A percentile compares a stretch with the other conserved stretches of the same genome.
Evolutionary conservation across 2,113 vertebrate genomes (phyloP).

Genomic region (Callopanchax toddi): DNA sequence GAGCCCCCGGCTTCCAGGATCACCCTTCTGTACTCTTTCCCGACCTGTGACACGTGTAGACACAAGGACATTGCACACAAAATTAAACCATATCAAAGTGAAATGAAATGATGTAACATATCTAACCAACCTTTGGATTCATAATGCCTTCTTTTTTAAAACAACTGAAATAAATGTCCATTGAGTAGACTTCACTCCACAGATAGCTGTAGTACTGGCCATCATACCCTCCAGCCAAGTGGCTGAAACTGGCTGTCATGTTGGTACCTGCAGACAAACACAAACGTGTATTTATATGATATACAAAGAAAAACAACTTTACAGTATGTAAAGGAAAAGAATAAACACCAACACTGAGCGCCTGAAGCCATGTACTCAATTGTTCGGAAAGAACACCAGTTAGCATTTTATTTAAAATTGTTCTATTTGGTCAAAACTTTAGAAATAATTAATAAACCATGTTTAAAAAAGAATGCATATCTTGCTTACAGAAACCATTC

Average conservation of each 20-base stretch:
- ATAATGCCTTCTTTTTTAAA: conserved; percentile 92
- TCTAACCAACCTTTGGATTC: conserved; percentile 85
- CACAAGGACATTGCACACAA: background rate
- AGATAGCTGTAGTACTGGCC: conserved; percentile 95
- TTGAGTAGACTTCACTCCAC: conserved; percentile 96
- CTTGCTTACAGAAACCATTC: too few species aligned
- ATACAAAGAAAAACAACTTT: background rate
- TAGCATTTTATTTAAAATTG: too few species aligned
- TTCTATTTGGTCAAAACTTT: too few species aligned
- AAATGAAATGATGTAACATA: background rate
- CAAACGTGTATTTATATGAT: background rate
- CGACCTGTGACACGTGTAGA: conserved; percentile 78
- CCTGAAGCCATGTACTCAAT: too few species aligned
- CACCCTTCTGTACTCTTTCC: conserved; percentile 89
- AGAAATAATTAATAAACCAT: too few species aligned
- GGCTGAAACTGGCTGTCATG: conserved; percentile 81
- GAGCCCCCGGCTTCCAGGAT: conserved; percentile 93
- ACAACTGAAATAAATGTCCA: conserved; percentile 92
- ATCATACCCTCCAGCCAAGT: conserved; percentile 92
- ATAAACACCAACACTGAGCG: background rate
- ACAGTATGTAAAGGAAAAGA: background rate
- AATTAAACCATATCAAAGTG: background rate
- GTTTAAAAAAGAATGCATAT: too few species aligned
- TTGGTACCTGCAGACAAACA: conserved; percentile 73
- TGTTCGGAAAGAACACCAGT: too few species aligned